phyloP scores from a whole-genome alignment of 2,113 vertebrate genomes.

The Craseonycteris thonglongyai region DNA sequence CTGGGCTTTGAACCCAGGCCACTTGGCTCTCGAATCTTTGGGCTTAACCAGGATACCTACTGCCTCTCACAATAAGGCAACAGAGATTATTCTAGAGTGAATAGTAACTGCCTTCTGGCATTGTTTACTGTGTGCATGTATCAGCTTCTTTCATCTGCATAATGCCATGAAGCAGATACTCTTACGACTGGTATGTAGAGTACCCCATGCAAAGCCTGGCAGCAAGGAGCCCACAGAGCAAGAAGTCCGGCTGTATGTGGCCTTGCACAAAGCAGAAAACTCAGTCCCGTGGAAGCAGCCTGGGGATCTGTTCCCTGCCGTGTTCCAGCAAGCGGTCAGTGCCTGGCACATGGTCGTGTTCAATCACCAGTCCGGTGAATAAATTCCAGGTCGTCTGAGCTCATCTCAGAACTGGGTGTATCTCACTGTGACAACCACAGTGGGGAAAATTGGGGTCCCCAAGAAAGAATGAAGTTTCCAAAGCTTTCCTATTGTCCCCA shows the following conservation, averaged over 20 bases:
- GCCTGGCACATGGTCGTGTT: not conserved
- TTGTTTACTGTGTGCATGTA: not conserved
- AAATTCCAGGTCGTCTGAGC: not conserved
- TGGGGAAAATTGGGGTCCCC: fast-evolving
- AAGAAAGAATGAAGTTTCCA: not conserved
- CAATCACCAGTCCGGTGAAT: not conserved
- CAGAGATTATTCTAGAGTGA: not conserved
- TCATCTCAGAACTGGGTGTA: not conserved
- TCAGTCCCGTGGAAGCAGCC: not conserved
- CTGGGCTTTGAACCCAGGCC: not conserved
- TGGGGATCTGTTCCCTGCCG: not conserved
- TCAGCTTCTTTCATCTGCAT: not conserved
- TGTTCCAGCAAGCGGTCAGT: too few relatives aligned
- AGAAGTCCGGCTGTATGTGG: not conserved
- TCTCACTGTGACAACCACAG: not conserved
- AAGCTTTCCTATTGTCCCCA: not conserved
- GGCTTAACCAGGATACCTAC: not conserved
- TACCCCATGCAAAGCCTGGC: not conserved
- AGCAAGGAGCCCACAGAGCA: not conserved
- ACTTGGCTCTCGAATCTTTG: not conserved
- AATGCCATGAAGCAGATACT: not conserved
- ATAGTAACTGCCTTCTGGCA: not conserved
- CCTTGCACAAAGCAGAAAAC: not conserved
- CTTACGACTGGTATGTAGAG: not conserved
- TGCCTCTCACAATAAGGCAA: not conserved